A percentile compares a stretch with the other conserved stretches of the same genome.
Conservation (phyloP, 35 echinoderm and acorn worm genomes). For the Hemicentrotus pulcherrimus region DNA sequence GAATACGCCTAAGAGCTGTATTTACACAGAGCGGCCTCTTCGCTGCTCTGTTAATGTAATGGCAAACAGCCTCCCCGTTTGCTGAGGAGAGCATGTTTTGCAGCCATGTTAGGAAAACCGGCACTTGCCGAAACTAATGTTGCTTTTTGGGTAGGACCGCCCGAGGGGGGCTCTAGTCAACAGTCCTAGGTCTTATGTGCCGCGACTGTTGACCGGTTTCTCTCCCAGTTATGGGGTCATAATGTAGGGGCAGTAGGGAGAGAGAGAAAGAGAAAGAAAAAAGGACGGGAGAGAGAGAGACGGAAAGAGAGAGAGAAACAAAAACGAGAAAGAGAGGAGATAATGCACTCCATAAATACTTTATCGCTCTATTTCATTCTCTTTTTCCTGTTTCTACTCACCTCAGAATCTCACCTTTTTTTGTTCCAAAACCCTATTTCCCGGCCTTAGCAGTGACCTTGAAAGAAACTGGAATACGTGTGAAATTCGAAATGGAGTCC, state of each 20-base stretch:
- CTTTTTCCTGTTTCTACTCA: neutral
- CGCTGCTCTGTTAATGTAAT: conserved; percentile 26
- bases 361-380: neutral
- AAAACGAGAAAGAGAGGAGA: neutral
- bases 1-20: neutral
- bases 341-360: neutral
- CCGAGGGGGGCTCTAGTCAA: neutral
- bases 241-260: neutral
- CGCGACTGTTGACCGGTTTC: neutral
- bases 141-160: neutral
- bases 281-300: neutral
- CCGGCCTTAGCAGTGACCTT: neutral
- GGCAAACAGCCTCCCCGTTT: conserved; percentile 1
- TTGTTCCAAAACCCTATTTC: neutral
- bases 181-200: conserved; percentile 8
- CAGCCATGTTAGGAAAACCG: conserved; percentile 20
- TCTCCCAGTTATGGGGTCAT: neutral
- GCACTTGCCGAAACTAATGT: conserved; percentile 38
- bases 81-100: conserved; percentile 2
- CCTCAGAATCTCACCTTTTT: neutral
- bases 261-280: neutral
- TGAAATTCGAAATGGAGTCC: neutral
- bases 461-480: neutral
- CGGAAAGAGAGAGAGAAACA: neutral
- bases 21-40: neutral